A percentile compares a stretch with the other conserved stretches of the same genome.
phyloP scores from a whole-genome alignment of 1,140 invertebrate species.

The Danaus plexippus region DNA sequence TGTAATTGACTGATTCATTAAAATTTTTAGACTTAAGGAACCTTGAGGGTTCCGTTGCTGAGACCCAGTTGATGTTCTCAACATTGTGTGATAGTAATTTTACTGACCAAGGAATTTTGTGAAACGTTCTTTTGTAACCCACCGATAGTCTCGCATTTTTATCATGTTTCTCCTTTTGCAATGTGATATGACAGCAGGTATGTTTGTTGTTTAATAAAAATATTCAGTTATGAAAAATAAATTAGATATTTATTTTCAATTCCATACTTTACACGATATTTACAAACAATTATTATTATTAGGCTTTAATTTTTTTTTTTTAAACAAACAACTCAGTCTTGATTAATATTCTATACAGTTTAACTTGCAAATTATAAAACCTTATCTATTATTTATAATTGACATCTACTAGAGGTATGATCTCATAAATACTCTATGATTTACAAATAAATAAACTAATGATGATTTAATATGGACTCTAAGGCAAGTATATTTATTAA shows the following conservation, averaged over 20 bases:
- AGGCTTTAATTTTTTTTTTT: constrained; percentile 28
- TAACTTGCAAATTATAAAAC: constrained; percentile 39
- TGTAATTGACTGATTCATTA: no score
- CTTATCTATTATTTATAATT: constrained; percentile 20
- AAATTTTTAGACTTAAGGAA: no score
- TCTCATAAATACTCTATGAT: neutral
- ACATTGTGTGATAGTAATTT: no score
- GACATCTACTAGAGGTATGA: constrained; percentile 15
- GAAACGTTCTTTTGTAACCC: constrained; percentile 1
- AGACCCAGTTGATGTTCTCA: no score
- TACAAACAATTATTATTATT: constrained; percentile 50
- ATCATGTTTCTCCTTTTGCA: constrained; percentile 21
- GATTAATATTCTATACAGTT: constrained; percentile 59
- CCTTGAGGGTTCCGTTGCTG: no score
- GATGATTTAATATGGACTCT: neutral
- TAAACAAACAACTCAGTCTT: constrained; percentile 61
- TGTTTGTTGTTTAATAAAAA: constrained; percentile 35
- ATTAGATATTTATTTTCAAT: constrained; percentile 61
- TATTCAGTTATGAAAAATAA: constrained; percentile 50
- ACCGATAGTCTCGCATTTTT: constrained; percentile 22
- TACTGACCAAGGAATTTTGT: no score
- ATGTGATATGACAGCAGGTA: constrained; percentile 11
- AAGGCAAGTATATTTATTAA: constrained; percentile 20
- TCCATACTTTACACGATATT: constrained; percentile 52
- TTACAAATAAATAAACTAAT: neutral